Percentiles rank a stretch among this genome's conserved stretches.
Evolutionary conservation across 2,113 vertebrate genomes (phyloP).

Genomic region (Leucopternis melanops): DNA sequence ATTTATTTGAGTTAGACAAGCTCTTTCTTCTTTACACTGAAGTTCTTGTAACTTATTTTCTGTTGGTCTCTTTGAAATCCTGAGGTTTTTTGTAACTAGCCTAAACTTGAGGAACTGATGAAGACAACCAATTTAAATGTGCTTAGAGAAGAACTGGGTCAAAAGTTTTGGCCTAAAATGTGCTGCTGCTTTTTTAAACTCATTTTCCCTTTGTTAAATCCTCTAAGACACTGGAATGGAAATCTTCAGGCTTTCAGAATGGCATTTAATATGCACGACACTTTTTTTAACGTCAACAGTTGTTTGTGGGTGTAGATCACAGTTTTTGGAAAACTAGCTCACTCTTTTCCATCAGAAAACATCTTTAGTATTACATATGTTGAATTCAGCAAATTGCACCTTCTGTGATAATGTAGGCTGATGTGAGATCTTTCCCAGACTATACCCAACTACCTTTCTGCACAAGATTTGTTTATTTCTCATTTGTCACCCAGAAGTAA

Average conservation of each 20-base stretch:
- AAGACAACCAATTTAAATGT: not conserved
- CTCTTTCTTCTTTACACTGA: not conserved
- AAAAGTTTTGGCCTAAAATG: not conserved
- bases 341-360: not conserved
- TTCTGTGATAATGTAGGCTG: not conserved
- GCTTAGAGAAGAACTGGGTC: not conserved
- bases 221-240: not conserved
- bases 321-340: not conserved
- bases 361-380: not conserved
- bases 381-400: not conserved
- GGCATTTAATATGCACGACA: not conserved
- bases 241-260: not conserved
- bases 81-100: not conserved
- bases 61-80: not conserved
- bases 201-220: not conserved
- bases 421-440: not conserved
- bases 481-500: not conserved
- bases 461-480: not conserved
- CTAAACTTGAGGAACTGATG: not conserved
- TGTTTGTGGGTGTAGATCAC: slow-evolving; percentile 10
- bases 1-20: not conserved
- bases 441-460: not conserved
- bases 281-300: slow-evolving; percentile 12
- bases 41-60: not conserved
- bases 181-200: not conserved